Evolutionary conservation across 2,888 invertebrate species (phyloP).

Genomic region (Sinodicranocentrus sp.): DNA sequence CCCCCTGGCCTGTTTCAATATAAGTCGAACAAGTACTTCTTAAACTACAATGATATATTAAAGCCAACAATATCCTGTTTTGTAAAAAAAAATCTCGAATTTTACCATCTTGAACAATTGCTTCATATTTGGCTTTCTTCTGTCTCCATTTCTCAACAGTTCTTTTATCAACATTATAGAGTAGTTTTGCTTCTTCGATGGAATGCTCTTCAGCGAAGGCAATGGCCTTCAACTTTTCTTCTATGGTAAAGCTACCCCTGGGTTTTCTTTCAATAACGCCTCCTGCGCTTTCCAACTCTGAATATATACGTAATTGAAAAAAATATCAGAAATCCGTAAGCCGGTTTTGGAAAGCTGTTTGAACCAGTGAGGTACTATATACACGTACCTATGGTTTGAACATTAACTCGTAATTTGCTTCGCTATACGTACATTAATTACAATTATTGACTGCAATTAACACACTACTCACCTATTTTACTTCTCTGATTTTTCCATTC

Average conservation of each 20-base stretch:
- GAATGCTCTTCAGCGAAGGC: conserved; percentile 41
- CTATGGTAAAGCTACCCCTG: conserved; percentile 39
- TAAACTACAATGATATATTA: too few species aligned
- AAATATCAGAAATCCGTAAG: too few species aligned
- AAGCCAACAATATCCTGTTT: too few species aligned
- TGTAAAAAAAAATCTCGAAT: too few species aligned
- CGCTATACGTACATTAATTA: too few species aligned
- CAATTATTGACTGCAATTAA: too few species aligned
- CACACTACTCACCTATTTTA: neutral
- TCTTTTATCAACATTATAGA: conserved; percentile 54
- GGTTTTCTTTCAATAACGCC: conserved; percentile 29
- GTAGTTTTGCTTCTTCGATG: conserved; percentile 34
- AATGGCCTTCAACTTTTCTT: conserved; percentile 54
- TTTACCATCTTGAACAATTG: conserved; percentile 14
- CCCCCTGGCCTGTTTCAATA: conserved; percentile 44
- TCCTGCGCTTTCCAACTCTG: conserved; percentile 27
- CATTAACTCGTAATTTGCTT: too few species aligned
- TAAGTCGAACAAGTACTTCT: too few species aligned
- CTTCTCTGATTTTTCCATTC: conserved; percentile 31
- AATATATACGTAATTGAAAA: neutral
- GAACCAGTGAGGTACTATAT: too few species aligned
- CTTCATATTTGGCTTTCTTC: conserved; percentile 37
- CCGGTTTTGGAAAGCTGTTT: too few species aligned
- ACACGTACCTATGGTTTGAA: too few species aligned
- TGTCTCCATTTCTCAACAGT: conserved; percentile 58